Evolutionary conservation across 1,140 invertebrate species (phyloP).

Genomic region (Dendrolimus kikuchii): DNA sequence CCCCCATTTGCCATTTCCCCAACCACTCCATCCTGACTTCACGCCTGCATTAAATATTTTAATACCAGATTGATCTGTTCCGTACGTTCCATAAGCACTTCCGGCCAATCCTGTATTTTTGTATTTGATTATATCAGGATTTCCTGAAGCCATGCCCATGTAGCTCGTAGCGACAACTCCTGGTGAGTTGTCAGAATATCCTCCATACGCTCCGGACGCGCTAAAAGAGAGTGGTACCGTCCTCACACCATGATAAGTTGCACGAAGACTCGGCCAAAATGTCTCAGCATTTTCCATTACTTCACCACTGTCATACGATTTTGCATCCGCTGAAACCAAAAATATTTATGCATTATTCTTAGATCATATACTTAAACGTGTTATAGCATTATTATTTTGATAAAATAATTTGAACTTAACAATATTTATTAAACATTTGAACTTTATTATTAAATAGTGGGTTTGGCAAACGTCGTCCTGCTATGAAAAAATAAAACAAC

Average conservation of each 20-base stretch:
- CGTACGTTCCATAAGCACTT: conserved; percentile 34
- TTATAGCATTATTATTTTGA: too few relatives aligned
- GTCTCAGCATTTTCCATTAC: conserved; percentile 33
- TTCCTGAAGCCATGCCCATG: conserved; percentile 20
- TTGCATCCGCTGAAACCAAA: neutral
- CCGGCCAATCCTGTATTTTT: conserved; percentile 37
- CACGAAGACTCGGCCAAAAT: conserved; percentile 43
- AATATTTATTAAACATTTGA: too few relatives aligned
- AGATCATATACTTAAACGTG: neutral
- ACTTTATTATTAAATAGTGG: too few relatives aligned
- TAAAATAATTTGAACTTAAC: too few relatives aligned
- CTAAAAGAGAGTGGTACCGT: conserved; percentile 45
- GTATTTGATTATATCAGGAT: conserved; percentile 8
- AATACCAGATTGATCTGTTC: conserved; percentile 21
- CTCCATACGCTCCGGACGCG: conserved; percentile 44
- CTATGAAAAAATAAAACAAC: too few relatives aligned
- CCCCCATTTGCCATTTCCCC: conserved; percentile 64
- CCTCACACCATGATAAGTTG: conserved; percentile 17
- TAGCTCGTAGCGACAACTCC: conserved; percentile 39
- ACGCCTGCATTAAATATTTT: conserved; percentile 33
- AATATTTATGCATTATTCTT: neutral
- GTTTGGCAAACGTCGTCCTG: too few relatives aligned
- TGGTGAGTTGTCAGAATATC: conserved; percentile 7
- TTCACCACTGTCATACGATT: conserved; percentile 2
- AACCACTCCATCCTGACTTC: conserved; percentile 46